phyloP scores from a whole-genome alignment of 2,888 invertebrate genomes.

The Drosophila flavopinicola region DNA sequence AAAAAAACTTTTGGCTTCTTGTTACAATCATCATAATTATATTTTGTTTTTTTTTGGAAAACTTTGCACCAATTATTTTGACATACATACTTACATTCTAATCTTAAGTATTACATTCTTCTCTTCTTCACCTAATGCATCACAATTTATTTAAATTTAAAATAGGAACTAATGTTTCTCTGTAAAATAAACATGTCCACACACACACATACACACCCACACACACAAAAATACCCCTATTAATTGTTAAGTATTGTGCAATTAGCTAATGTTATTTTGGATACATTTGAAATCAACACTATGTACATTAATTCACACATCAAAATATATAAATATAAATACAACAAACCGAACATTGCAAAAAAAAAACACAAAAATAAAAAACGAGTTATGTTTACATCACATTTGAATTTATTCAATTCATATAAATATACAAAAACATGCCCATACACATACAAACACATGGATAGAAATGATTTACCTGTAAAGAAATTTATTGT shows the following conservation, averaged over 20 bases:
- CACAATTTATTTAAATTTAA: slow-evolving; percentile 59
- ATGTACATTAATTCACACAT: slow-evolving; percentile 19
- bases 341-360: slow-evolving; percentile 15
- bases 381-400: slow-evolving; percentile 45
- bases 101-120: slow-evolving; percentile 64
- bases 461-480: slow-evolving; percentile 51
- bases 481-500: slow-evolving; percentile 54
- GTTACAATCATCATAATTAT: slow-evolving; percentile 24
- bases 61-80: slow-evolving; percentile 51
- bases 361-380: slow-evolving; percentile 17
- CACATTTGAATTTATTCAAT: slow-evolving; percentile 51
- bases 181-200: slow-evolving; percentile 45
- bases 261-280: slow-evolving; percentile 42
- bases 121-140: slow-evolving; percentile 49
- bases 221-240: slow-evolving; percentile 34
- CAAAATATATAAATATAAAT: slow-evolving; percentile 4
- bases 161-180: slow-evolving; percentile 38
- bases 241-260: slow-evolving; percentile 71
- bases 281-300: slow-evolving; percentile 22
- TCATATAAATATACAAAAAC: slow-evolving; percentile 34
- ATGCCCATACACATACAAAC: slow-evolving; percentile 28
- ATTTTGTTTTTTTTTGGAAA: slow-evolving; percentile 23
- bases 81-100: slow-evolving; percentile 37
- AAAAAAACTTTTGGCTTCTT: slow-evolving; percentile 19
- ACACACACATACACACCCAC: slow-evolving; percentile 18